phyloP scores from a whole-genome alignment of 2,113 vertebrate genomes.

The Petaurus breviceps region DNA sequence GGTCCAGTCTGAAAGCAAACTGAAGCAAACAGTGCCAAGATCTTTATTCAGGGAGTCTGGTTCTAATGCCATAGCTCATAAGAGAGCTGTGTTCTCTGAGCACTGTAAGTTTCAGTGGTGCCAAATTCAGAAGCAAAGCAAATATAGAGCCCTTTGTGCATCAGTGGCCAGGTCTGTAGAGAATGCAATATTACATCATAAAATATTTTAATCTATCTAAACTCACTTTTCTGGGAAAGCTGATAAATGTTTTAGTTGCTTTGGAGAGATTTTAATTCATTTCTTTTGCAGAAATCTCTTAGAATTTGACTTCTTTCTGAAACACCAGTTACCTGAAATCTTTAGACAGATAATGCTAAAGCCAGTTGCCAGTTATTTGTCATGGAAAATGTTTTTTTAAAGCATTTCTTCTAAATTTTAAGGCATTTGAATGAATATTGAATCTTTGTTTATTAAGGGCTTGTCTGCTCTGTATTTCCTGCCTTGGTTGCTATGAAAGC shows the following conservation, averaged over 20 bases:
- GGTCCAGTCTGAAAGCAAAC: neutral
- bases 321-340: neutral
- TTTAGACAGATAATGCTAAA: accelerated
- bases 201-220: neutral
- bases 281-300: neutral
- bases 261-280: neutral
- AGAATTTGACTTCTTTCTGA: neutral
- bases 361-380: neutral
- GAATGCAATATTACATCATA: neutral
- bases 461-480: neutral
- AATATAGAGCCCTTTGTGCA: neutral
- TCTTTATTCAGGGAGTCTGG: neutral
- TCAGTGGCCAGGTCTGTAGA: neutral
- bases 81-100: too few relatives aligned
- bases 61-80: neutral
- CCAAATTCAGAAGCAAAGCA: neutral
- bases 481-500: neutral
- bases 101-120: neutral
- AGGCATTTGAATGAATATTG: constrained; percentile 15
- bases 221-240: too few relatives aligned
- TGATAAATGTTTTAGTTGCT: neutral
- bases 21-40: too few relatives aligned
- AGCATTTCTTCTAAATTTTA: neutral
- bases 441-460: constrained; percentile 1
- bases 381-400: neutral